Evolutionary conservation across 2,113 vertebrate genomes (phyloP).

Genomic region (Callithrix jacchus): DNA sequence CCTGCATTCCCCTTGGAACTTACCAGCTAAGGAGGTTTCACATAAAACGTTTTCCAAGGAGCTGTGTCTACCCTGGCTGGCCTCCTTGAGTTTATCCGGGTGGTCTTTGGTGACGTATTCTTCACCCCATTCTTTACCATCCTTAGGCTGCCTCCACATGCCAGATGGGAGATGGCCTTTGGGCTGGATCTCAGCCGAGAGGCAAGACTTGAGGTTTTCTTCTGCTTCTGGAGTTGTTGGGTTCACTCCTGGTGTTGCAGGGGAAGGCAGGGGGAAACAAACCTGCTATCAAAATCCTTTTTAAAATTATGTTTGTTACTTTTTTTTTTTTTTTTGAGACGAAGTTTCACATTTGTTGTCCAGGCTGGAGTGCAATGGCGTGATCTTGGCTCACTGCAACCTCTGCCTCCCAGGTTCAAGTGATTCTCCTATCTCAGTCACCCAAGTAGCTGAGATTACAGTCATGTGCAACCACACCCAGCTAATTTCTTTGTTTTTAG

Average conservation of each 20-base stretch:
- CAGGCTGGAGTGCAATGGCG: too few species aligned
- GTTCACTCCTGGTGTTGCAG: slow-evolving; percentile 62
- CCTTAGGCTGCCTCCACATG: slow-evolving; percentile 89
- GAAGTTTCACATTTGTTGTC: too few species aligned
- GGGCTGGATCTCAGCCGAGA: slow-evolving; percentile 79
- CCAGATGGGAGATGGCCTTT: slow-evolving; percentile 83
- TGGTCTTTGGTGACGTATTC: slow-evolving; percentile 87
- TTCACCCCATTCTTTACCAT: slow-evolving; percentile 87
- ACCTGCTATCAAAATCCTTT: slow-evolving; percentile 3
- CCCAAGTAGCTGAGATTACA: too few species aligned
- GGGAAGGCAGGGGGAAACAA: background rate
- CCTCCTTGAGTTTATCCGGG: slow-evolving; percentile 83
- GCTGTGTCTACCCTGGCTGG: slow-evolving; percentile 82
- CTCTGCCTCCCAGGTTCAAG: too few species aligned
- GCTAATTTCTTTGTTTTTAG: too few species aligned
- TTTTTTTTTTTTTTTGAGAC: too few species aligned
- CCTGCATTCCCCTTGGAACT: slow-evolving; percentile 60
- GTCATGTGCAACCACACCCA: too few species aligned
- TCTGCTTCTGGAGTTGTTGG: slow-evolving; percentile 78
- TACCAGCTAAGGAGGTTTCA: slow-evolving; percentile 87
- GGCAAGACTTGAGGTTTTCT: slow-evolving; percentile 82
- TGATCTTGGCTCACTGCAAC: too few species aligned
- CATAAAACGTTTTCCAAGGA: slow-evolving; percentile 85
- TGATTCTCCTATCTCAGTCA: too few species aligned
- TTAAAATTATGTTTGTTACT: background rate